These are phyloP conservation scores for Brachypterus glaber DNA, from an alignment of 2,888 invertebrate species.

Conservation along the genomic window DNA sequence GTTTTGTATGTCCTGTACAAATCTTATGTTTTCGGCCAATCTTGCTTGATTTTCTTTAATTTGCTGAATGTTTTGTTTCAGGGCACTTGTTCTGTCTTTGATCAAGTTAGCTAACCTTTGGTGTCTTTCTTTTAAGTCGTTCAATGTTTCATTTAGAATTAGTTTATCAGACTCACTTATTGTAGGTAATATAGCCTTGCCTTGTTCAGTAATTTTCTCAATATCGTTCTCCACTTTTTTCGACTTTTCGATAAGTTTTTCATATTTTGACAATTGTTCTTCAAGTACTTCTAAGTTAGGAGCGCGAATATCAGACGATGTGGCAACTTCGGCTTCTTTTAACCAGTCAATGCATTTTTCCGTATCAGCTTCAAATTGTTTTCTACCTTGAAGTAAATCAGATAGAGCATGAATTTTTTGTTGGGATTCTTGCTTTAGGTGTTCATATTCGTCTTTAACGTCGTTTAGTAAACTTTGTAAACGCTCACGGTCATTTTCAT, in stretches of 20 bases:
- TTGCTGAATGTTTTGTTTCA: conserved; percentile 70
- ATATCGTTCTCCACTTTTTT: conserved; percentile 61
- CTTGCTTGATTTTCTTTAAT: conserved; percentile 72
- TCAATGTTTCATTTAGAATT: conserved; percentile 70
- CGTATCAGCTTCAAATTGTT: conserved; percentile 71
- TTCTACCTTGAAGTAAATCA: conserved; percentile 67
- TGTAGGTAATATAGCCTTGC: conserved; percentile 67
- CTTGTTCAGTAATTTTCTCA: conserved; percentile 67
- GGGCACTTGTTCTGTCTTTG: conserved; percentile 60
- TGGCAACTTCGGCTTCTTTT: conserved; percentile 80
- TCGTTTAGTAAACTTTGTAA: conserved; percentile 59
- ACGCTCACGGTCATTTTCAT: conserved; percentile 56
- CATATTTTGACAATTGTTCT: conserved; percentile 81
- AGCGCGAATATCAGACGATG: conserved; percentile 69
- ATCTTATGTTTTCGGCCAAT: conserved; percentile 69
- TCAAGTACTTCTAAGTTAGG: conserved; percentile 74
- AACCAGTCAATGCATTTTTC: conserved; percentile 81
- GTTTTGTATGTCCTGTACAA: conserved; percentile 72
- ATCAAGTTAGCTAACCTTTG: conserved; percentile 64
- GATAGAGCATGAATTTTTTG: conserved; percentile 62
- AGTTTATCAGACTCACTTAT: conserved; percentile 79
- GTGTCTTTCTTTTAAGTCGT: conserved; percentile 68
- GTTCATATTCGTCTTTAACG: conserved; percentile 61
- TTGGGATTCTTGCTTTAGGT: conserved; percentile 61
- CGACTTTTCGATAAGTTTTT: conserved; percentile 66